These are phyloP conservation scores for Mythimna lalbum DNA, from an alignment of 2,888 invertebrate species.

Conservation along the genomic window DNA sequence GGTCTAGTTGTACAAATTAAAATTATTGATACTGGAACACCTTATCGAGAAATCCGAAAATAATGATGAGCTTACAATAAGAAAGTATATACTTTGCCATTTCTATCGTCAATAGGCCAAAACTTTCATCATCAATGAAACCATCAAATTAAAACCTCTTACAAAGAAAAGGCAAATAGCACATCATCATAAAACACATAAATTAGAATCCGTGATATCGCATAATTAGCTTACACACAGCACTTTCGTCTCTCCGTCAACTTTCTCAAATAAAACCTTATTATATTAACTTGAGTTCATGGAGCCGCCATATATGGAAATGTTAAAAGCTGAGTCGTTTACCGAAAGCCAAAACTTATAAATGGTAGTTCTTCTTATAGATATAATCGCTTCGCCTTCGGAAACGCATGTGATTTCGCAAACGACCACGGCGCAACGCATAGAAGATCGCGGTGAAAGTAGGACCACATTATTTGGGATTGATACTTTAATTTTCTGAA, in stretches of 20 bases:
- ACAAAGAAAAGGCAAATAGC: slow-evolving; percentile 12
- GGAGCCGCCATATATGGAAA: slow-evolving; percentile 48
- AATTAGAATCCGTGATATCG: slow-evolving; percentile 46
- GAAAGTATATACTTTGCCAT: background rate
- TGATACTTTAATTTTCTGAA: too few relatives aligned
- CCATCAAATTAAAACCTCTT: slow-evolving; percentile 11
- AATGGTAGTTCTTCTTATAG: slow-evolving; percentile 46
- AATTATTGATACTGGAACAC: background rate
- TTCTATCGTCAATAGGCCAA: background rate
- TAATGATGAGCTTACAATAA: background rate
- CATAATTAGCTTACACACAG: slow-evolving; percentile 40
- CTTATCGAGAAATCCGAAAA: background rate
- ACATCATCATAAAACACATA: slow-evolving; percentile 19
- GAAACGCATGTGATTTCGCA: slow-evolving; percentile 49
- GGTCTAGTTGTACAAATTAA: background rate
- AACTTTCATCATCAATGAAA: slow-evolving; percentile 22
- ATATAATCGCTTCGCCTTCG: slow-evolving; percentile 52
- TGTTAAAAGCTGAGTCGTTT: slow-evolving; percentile 49
- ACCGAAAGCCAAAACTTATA: slow-evolving; percentile 59
- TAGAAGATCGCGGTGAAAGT: slow-evolving; percentile 44
- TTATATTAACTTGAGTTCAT: slow-evolving; percentile 36
- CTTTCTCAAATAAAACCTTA: slow-evolving; percentile 42
- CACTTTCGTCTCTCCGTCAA: slow-evolving; percentile 27
- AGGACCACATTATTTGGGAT: background rate
- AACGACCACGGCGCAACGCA: slow-evolving; percentile 45